Evolutionary conservation across 2,888 invertebrate genomes (phyloP).

Genomic region (Cephus pulcher): DNA sequence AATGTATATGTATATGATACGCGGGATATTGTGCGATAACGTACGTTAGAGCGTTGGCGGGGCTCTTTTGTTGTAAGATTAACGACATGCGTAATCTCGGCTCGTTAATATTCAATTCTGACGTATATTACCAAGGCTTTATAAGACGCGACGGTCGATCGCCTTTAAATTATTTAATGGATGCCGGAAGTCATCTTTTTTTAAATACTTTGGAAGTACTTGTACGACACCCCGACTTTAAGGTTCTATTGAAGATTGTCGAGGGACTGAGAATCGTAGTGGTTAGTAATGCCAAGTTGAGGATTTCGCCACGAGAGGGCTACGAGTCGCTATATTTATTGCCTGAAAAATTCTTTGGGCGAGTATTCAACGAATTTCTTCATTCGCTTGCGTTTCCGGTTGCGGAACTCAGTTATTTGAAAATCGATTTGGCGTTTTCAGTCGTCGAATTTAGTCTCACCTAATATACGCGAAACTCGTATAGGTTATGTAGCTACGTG

Average conservation of each 20-base stretch:
- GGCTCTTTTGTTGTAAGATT: conserved; percentile 3
- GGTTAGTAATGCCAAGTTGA: background rate
- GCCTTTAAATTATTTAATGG: background rate
- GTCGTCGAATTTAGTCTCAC: background rate
- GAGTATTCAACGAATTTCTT: background rate
- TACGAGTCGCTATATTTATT: background rate
- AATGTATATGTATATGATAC: background rate
- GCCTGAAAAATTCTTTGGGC: background rate
- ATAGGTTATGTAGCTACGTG: background rate
- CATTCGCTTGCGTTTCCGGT: background rate
- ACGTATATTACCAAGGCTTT: background rate
- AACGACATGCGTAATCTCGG: background rate
- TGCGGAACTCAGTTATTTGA: background rate
- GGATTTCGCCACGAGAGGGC: background rate
- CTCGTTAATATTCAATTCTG: conserved; percentile 4
- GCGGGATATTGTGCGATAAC: background rate
- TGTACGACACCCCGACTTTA: background rate
- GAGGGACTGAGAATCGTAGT: background rate
- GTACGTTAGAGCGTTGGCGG: background rate
- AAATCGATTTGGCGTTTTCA: background rate
- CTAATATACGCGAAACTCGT: background rate
- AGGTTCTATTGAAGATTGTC: no score
- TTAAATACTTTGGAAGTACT: background rate
- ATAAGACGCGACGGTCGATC: background rate
- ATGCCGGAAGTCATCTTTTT: background rate